Evolutionary conservation across 2,113 vertebrate species (phyloP).

Genomic region (Ctenomys sociabilis): DNA sequence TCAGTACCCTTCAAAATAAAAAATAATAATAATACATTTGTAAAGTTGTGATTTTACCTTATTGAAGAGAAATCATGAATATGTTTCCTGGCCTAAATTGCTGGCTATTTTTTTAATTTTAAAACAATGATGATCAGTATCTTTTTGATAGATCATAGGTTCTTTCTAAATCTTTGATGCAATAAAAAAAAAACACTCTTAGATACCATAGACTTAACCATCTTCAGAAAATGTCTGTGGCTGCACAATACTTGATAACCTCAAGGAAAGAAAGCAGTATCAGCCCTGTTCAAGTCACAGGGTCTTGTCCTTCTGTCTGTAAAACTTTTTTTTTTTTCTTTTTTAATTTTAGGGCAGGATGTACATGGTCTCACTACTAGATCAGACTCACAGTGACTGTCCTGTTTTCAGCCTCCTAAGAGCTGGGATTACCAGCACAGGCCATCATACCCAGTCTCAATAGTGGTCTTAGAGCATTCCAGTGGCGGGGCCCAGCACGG

Average conservation of each 20-base stretch:
- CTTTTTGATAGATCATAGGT: constrained; percentile 63
- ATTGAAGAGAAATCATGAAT: constrained; percentile 61
- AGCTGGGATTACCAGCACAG: no score
- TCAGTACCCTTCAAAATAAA: constrained; percentile 69
- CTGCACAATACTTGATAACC: constrained; percentile 75
- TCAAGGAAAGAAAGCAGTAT: constrained; percentile 62
- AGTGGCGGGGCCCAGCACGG: no score
- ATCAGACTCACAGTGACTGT: no score
- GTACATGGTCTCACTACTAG: no score
- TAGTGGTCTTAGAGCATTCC: no score
- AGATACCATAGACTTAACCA: constrained; percentile 69
- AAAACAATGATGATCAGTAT: constrained; percentile 60
- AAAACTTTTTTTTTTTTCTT: background rate
- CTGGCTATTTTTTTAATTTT: constrained; percentile 77
- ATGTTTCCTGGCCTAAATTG: constrained; percentile 19
- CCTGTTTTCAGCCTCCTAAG: no score
- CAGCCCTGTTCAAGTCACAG: constrained; percentile 56
- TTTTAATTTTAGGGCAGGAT: no score
- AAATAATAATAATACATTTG: background rate
- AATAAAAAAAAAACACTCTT: constrained; percentile 73
- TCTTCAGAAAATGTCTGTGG: constrained; percentile 78
- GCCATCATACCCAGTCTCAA: no score
- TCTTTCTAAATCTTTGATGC: constrained; percentile 79
- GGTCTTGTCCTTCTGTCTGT: constrained; percentile 29
- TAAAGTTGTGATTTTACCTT: constrained; percentile 64